Evolutionary conservation across 1,140 invertebrate genomes (phyloP), one percentile per base, ranked within the genome.

Genomic region (Listronotus oregonensis): DNA sequence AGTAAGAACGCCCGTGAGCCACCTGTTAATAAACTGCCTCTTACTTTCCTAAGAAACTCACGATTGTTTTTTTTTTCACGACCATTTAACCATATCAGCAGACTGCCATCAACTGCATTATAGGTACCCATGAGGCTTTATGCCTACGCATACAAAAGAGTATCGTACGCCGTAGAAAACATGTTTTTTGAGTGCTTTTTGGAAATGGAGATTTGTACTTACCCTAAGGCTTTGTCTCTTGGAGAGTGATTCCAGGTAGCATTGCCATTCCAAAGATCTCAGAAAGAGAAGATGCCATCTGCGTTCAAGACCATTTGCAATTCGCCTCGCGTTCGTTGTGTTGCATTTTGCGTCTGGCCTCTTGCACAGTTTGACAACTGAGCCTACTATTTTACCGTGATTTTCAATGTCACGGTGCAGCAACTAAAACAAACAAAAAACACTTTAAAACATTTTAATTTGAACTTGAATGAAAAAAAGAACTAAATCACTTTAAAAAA

Each of bases 241-340:
- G 54, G 71, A 70, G 37, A 74, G 63, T 12, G 71, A 68, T 77
- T 93, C 91, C 67, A 93, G 82, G 74, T 90, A 85, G 80, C 90
- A 93, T 81, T 94, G 91, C 88, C 93, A 93, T 85, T 96, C 94
- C 72, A 95, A 84, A 17, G 91, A 90, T 66, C 90, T 84, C 71
- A 96, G 81, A 83, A 93, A 95, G 60, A 95, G 83, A 64, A 90
- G 85, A 78, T 96, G 93, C 91, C 93, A 95, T 72, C 92, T 89
- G 46, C 89, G 83, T 79, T 95, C 90, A 46, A 95, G 81, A 31
- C 86, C 88, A 56, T 75, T 79, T 51, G 79, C 80, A 42, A 81
- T 77, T 66, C 80, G 73, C 39, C 82, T 65, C 51, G 80, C 77
- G 71, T 80, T 75, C 70, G 66, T 61, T 8, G 64, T 72, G 65